Evolutionary conservation across 2,888 invertebrate genomes (phyloP).

Genomic region (Ashinkailepas kermadecensis): DNA sequence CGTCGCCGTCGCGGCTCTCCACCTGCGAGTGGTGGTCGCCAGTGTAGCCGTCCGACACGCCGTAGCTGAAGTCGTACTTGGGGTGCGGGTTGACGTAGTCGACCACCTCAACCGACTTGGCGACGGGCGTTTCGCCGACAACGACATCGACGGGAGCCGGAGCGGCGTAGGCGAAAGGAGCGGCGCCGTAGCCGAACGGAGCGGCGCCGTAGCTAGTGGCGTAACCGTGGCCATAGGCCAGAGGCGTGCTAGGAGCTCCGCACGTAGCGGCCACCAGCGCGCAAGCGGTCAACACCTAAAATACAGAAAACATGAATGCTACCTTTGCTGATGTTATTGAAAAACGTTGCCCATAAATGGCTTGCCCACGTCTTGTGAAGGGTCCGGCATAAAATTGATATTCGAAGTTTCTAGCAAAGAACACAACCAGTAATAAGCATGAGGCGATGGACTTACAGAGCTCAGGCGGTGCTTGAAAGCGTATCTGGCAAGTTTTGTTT

Average conservation of each 20-base stretch:
- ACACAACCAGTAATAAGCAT: too few relatives aligned
- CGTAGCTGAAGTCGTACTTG: conserved; percentile 24
- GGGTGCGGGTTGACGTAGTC: conserved; percentile 22
- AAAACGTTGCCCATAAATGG: too few relatives aligned
- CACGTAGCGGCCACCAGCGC: conserved; percentile 13
- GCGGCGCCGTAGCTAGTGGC: too few relatives aligned
- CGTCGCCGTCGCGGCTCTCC: conserved; percentile 25
- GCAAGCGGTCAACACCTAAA: neutral
- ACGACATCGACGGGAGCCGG: conserved; percentile 14
- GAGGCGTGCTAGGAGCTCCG: conserved; percentile 13
- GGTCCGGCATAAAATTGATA: too few relatives aligned
- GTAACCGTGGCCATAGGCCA: conserved; percentile 17
- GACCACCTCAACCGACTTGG: neutral
- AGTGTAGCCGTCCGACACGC: conserved; percentile 25
- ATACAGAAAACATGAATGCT: neutral
- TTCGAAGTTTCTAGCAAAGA: too few relatives aligned
- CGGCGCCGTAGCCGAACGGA: conserved; percentile 29
- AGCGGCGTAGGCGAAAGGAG: conserved; percentile 32
- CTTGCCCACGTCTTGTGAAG: too few relatives aligned
- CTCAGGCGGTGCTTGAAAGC: too few relatives aligned
- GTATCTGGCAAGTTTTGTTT: too few relatives aligned
- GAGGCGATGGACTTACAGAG: too few relatives aligned
- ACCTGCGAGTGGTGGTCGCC: conserved; percentile 25
- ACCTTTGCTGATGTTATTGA: too few relatives aligned
- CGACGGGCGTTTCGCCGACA: neutral